Evolutionary conservation across 2,797 vertebrate species (phyloP), one percentile per base, ranked within the genome.

Genomic region (Pangasius mekongensis): DNA sequence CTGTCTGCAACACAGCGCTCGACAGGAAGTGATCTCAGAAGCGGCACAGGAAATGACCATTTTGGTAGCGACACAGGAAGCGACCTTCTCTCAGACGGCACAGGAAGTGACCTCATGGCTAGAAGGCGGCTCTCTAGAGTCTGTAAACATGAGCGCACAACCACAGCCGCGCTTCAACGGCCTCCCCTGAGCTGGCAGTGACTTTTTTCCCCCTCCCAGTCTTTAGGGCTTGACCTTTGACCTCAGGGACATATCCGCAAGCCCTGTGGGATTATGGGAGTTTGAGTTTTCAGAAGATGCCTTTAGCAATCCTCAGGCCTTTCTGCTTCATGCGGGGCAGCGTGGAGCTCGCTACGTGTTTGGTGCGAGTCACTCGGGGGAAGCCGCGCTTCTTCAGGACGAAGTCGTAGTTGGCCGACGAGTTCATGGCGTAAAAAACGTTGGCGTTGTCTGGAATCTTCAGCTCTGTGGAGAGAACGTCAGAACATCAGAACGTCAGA

Each of bases 401-500:
- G 0, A 98, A 98, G 95, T 97, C 96, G 0, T 98, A 98, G 94
- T 98, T 98, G 93, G 97, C 97, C 0, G 96, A 92, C 0, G 97
- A 97, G 95, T 97, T 98, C 97, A 98, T 97, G 92, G 97, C 97
- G 0, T 98, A 97, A 94, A 98, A 97, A 86, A 98, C 97, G 0
- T 97, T 98, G 92, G 97, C 97, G 0, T 97, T 97, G 92, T 97
- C 97, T 0, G 97, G 97, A 89, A 98, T 98, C 93, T 97, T 97
- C 90, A 98, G 93, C 90, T 97, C 97, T 98, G 92, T 22, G 49
- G 80, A 81, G 60, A 9, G 24, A 52, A 49, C 5, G 16, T 66
- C 30, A 81, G 77, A 60, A 36, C 0, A 0, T 80, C 54, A 81
- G 54, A 58, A 33, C 3, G 10, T 52, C 13, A 54, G 54, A 30